Evolutionary conservation across 2,888 invertebrate genomes (phyloP), one percentile per base, ranked within the genome.

Genomic region (Campoplex capitator): DNA sequence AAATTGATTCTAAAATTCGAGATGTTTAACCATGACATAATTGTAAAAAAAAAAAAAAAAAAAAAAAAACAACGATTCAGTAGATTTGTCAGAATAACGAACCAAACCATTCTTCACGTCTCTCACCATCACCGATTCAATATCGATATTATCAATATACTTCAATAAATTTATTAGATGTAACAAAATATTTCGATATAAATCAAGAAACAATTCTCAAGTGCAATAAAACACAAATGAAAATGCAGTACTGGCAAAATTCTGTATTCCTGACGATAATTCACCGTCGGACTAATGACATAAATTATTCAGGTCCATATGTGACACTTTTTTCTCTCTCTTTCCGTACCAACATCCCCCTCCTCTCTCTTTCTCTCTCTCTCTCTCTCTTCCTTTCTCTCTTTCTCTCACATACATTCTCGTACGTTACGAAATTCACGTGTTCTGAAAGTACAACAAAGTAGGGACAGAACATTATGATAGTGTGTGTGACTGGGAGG

Each of bases 241-340:
- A 16, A 18, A 51, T 48, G 35, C 23, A 32, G 35, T 8, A n/a
- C 7, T 65, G n/a, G n/a, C 11, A 35, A 35, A 77, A 51, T 54
- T 67, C 42, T 35, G 45, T 67, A 35, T 65, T 79, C 45, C 70
- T 42, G 45, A 32, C 68, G n/a, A 56, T 70, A 79, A 42, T 28
- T 77, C 23, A n/a, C 67, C 9, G 13, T 42, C 11, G 38, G 42
- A 45, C 79, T 84, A 78, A 86, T 77, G 71, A 81, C 54, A 84
- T 86, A 77, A 83, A 86, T 86, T 67, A 84, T 84, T 84, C 80
- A 73, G 35, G 38, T 73, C 67, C 32, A 54, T 23, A 65, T 54
- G 80, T 56, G 62, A 32, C 62, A 67, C 67, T 48, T 3, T 74
- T 73, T 86, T 74, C 23, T 80, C 38, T 38, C 45, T 76, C 65